phyloP scores from a whole-genome alignment of 2,888 invertebrate genomes.

The Halictus quadricinctus region DNA sequence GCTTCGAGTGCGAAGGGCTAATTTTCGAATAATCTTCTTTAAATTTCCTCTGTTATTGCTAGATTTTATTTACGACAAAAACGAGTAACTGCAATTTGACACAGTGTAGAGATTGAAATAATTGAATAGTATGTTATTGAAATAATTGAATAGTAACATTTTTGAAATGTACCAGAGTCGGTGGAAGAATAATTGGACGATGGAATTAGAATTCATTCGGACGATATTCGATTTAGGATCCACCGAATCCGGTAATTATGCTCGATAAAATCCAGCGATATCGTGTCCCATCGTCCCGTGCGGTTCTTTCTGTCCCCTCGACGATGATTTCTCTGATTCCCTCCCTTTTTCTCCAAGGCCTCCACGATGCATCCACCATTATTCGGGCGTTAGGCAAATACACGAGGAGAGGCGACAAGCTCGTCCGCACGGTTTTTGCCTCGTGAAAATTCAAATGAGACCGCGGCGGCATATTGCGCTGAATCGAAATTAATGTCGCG shows the following conservation, averaged over 20 bases:
- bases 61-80: too few species aligned
- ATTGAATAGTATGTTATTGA: not conserved
- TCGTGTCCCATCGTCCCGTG: conserved; percentile 10
- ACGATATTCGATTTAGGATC: not conserved
- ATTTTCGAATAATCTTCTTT: too few species aligned
- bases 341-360: conserved; percentile 58
- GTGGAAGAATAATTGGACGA: not conserved
- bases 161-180: not conserved
- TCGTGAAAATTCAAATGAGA: conserved; percentile 80
- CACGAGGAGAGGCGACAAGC: conserved; percentile 74
- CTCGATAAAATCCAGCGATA: conserved; percentile 5
- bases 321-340: conserved; percentile 57
- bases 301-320: conserved; percentile 39
- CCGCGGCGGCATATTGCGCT: conserved; percentile 80
- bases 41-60: too few species aligned
- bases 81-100: too few species aligned
- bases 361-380: conserved; percentile 73
- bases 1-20: too few species aligned
- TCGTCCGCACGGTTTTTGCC: conserved; percentile 74
- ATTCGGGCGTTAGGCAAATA: conserved; percentile 81
- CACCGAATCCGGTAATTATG: conserved; percentile 5
- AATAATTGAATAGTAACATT: too few species aligned
- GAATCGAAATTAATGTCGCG: conserved; percentile 81
- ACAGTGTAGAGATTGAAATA: too few species aligned
- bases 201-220: conserved; percentile 3